Conservation (phyloP, 2,797 vertebrate species). For the Sebastes glaucus region DNA sequence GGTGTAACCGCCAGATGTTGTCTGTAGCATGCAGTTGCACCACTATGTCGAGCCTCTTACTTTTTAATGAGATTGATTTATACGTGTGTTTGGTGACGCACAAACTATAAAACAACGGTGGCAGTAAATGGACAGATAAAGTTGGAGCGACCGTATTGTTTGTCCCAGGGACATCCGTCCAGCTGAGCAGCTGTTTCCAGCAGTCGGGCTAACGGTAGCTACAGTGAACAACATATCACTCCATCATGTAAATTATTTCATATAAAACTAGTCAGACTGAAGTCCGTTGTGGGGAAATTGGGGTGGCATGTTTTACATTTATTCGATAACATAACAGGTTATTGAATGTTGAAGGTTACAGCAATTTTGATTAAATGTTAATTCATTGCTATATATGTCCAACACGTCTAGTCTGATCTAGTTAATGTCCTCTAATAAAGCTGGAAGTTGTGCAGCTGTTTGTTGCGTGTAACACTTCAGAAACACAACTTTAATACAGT, state of each 20-base stretch:
- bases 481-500: neutral
- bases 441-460: neutral
- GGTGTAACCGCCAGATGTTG: neutral
- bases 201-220: neutral
- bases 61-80: neutral
- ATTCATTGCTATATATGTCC: neutral
- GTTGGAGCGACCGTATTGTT: neutral
- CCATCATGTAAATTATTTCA: neutral
- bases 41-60: neutral
- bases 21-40: neutral
- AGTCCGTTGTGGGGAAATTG: neutral
- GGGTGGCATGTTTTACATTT: neutral
- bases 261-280: neutral
- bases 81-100: neutral
- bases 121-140: neutral
- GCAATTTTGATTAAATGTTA: neutral
- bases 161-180: neutral
- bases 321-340: neutral
- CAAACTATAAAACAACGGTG: neutral
- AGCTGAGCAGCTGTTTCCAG: neutral
- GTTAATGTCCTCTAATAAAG: neutral
- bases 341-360: neutral
- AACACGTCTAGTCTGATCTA: neutral
- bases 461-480: neutral
- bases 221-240: neutral